Evolutionary conservation across 2,113 vertebrate genomes (phyloP).

Genomic region (Boulengeromyrus knoepffleri): DNA sequence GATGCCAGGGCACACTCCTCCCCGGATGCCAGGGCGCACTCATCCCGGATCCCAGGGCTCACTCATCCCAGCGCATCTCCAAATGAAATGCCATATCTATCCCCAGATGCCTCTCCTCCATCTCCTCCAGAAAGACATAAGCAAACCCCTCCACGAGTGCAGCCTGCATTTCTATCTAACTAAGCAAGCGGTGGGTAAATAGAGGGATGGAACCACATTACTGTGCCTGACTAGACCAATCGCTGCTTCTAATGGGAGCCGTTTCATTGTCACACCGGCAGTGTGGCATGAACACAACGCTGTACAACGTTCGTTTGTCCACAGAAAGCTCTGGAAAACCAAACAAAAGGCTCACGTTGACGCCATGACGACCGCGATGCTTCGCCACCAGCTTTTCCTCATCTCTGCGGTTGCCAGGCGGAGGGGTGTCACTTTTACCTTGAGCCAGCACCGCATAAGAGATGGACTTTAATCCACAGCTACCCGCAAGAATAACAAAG

Average conservation of each 20-base stretch:
- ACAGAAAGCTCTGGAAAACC: not conserved
- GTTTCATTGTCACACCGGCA: not conserved
- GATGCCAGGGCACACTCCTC: no score
- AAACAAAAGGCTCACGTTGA: not conserved
- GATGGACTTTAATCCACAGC: not conserved
- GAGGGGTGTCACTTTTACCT: not conserved
- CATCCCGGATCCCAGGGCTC: not conserved
- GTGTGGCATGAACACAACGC: not conserved
- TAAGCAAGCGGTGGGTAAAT: not conserved
- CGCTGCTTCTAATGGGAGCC: not conserved
- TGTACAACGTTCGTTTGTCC: not conserved
- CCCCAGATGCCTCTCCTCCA: not conserved
- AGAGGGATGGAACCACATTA: not conserved
- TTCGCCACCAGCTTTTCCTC: not conserved
- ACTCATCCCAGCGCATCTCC: not conserved
- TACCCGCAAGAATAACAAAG: not conserved
- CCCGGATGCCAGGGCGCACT: no score
- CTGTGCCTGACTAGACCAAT: not conserved
- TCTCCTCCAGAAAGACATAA: not conserved
- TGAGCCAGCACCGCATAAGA: not conserved
- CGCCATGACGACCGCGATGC: not conserved
- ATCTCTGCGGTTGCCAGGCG: not conserved
- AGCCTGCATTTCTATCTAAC: not conserved
- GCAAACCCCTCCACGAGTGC: not conserved
- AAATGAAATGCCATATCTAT: not conserved